Evolutionary conservation across 1,140 invertebrate genomes (phyloP), one percentile per base, ranked within the genome.

Genomic region (Anthonomus grandis): DNA sequence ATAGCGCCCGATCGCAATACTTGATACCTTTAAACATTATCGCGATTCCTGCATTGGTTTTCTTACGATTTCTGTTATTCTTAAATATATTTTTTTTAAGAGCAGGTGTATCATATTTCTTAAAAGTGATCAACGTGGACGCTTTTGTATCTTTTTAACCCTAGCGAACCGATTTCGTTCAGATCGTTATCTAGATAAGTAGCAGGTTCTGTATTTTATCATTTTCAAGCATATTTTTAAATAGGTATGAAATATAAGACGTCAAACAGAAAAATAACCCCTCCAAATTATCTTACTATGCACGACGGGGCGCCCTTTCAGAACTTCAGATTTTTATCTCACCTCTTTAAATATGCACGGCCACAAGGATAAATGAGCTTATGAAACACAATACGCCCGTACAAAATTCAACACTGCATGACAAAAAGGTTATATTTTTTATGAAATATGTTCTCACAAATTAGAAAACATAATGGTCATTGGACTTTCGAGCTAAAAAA

Each of bases 1-100:
- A 64, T 64, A 64, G 59, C 52, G 52, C 36, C 42, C 49, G 59
- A 62, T 62, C 47, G 27, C 34, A 52, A 39, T 42, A 27, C 38
- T 39, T 48, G 59, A 55, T 55, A 55, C 52, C 52, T 55, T 37
- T 47, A 44, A 55, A 55, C 37, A 46, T 46, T 55, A 55, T 19
- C 24, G 36, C 52, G 42, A 46, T 55, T 55, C n/a, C n/a, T n/a
- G n/a, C n/a, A n/a, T n/a, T n/a, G n/a, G n/a, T n/a, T n/a, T n/a
- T n/a, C n/a, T n/a, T n/a, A n/a, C n/a, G n/a, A n/a, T n/a, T n/a
- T n/a, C n/a, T n/a, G n/a, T n/a, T n/a, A n/a, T n/a, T n/a, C n/a
- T n/a, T n/a, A n/a, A n/a, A n/a, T n/a, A n/a, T n/a, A n/a, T n/a
- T n/a, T n/a, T n/a, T n/a, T n/a, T n/a, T n/a, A n/a, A n/a, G n/a